These are phyloP conservation scores for Periparus ater DNA, from an alignment of 2,797 vertebrate species.

Conservation along the genomic window DNA sequence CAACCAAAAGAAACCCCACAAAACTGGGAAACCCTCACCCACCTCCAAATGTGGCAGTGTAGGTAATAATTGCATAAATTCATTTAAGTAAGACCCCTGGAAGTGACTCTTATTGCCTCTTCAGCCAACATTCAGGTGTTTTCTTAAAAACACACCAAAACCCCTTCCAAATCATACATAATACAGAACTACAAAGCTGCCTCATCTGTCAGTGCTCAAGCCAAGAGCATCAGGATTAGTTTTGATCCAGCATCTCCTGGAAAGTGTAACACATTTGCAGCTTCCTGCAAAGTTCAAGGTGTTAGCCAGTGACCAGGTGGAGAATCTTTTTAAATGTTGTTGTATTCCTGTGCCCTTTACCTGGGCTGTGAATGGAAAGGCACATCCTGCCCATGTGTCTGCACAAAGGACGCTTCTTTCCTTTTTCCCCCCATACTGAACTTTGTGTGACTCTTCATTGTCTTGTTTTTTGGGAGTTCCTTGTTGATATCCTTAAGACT, in stretches of 20 bases:
- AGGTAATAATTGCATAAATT: not conserved
- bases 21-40: not conserved
- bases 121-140: not conserved
- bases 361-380: not conserved
- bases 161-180: accelerated
- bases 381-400: not conserved
- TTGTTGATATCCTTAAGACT: not conserved
- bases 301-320: not conserved
- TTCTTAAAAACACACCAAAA: not conserved
- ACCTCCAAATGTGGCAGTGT: not conserved
- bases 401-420: not conserved
- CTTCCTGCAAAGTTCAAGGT: not conserved
- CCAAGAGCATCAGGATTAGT: not conserved
- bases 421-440: not conserved
- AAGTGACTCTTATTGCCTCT: not conserved
- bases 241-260: not conserved
- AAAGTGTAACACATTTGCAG: not conserved
- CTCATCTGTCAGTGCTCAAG: not conserved
- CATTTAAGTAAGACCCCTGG: not conserved
- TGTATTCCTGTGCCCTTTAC: not conserved
- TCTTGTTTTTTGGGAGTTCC: not conserved
- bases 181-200: not conserved
- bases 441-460: not conserved
- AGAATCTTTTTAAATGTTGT: accelerated
- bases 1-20: not conserved